Evolutionary conservation across 1,140 invertebrate genomes (phyloP).

Genomic region (Dendroctonus valens): DNA sequence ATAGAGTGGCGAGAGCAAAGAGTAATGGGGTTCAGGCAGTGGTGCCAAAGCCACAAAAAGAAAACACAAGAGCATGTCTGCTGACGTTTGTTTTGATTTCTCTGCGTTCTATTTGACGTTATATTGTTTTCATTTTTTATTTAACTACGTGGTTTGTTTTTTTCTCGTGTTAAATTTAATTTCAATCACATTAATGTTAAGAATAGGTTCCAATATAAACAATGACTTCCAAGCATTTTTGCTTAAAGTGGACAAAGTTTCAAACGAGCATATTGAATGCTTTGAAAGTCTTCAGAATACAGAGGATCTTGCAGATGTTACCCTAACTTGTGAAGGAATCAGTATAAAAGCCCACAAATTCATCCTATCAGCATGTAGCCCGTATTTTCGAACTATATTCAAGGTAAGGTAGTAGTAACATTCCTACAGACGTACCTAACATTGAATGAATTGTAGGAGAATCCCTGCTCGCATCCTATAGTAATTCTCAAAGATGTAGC

Average conservation of each 20-base stretch:
- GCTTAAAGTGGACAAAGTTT: slow-evolving; percentile 66
- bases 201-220: slow-evolving; percentile 19
- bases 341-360: slow-evolving; percentile 55
- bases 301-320: slow-evolving; percentile 63
- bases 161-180: slow-evolving; percentile 7
- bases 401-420: slow-evolving; percentile 43
- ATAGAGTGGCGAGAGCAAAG: too few relatives aligned
- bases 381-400: slow-evolving; percentile 54
- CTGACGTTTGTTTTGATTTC: slow-evolving; percentile 30
- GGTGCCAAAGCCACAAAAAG: too few relatives aligned
- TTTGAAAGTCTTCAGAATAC: slow-evolving; percentile 57
- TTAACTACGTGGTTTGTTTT: slow-evolving; percentile 31
- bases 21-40: too few relatives aligned
- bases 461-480: slow-evolving; percentile 81
- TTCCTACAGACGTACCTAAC: background rate
- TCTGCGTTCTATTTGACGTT: slow-evolving; percentile 21
- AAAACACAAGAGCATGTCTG: background rate
- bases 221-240: slow-evolving; percentile 56
- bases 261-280: slow-evolving; percentile 57
- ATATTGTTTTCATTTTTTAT: slow-evolving; percentile 24
- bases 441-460: slow-evolving; percentile 57
- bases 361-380: slow-evolving; percentile 55
- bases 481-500: slow-evolving; percentile 75
- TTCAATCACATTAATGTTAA: slow-evolving; percentile 16
- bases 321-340: slow-evolving; percentile 59